Base-by-base conservation (phyloP, 2,113 vertebrate genomes). In the Platysternon megacephalum region DNA sequence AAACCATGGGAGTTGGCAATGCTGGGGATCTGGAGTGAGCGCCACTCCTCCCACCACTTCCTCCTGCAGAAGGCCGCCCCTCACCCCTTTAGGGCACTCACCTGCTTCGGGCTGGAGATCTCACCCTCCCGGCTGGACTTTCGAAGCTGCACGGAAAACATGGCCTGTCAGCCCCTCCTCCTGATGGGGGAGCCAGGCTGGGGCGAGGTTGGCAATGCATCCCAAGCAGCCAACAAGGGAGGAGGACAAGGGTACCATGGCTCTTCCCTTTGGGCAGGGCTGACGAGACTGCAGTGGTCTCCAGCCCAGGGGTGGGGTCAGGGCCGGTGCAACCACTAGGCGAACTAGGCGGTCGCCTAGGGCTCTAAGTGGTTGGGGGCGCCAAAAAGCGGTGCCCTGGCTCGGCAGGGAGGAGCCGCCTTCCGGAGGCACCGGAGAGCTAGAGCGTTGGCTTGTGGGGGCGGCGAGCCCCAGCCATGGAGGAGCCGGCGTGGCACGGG, bases 71-170 rank as follows among this genome's bases (percentile, higher is more conserved):
- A 22, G 21, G 52, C 29, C 46, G 11, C 55, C 24, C 11, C 22
- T 85, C 9, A 16, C n/a, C 35, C 89, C 79, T 72, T 22, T 14
- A 42, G 28, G 3, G 1, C 68, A 97, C 98, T 95, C 95, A 99
- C 98, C 97, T 2, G 93, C 85, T 98, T 98, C 44, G 96, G 93
- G n/a, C 97, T 94, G 92, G 93, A 97, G 80, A 96, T 58, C 39
- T 98, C 98, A 39, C 93, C 98, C 68, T 98, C 98, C 55, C 96
- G 97, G 72, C 97, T 97, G 95, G 97, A 97, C 84, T 98, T 98
- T 48, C 98, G 98, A 49, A 98, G 98, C 98, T 99, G 96, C 72
- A 96, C 97, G 93, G 86, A 88, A 96, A 95, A 97, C 44, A 96
- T 26, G 97, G 68, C 3, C 55, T 16, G 8, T 32, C 65, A 76